Base-by-base conservation (phyloP, 2,797 vertebrate genomes). In the Mastacembelus armatus region DNA sequence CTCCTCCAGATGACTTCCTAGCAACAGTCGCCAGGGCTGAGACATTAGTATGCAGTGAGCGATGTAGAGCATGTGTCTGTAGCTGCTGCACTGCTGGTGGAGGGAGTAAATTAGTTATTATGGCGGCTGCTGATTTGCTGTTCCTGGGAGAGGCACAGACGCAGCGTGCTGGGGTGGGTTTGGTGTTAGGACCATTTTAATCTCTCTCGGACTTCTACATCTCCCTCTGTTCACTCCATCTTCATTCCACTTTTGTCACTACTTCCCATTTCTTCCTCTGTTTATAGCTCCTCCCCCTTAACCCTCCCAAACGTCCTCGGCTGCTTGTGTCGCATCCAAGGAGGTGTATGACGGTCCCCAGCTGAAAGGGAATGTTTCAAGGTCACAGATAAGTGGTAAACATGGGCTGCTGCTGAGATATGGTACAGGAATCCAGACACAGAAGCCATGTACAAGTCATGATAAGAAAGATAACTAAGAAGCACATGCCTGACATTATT, bases 11-110 rank as follows among this genome's bases (percentile, higher is more conserved):
- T 48, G 1, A 61, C 75, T 56, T 82, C 83, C 78, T 86, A 85
- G 87, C 83, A 92, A 89, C 86, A 51, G 79, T 86, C 51, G 21
- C 74, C 65, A 78, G 35, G 77, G 77, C 62, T 8, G 29, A 59
- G 49, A 21, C 74, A 83, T 85, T 64, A 78, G 73, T 83, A 87
- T 88, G 84, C 81, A 71, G 74, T 0, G 7, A 33, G 70, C 11
- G 50, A 51, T 45, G 68, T 35, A 3, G 59, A 68, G 58, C 30
- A 65, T 38, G 52, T 33, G 58, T 78, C 63, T 66, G 64, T 55
- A 61, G 58, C 49, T 59, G 67, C 48, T 71, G 61, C 47, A 71
- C 48, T 47, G 75, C 51, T 49, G 68, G 43, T 57, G 52, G 51
- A 59, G 49, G 50, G 71, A 51, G 60, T 66, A 56, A 73, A 81